Percentiles rank a stretch among this genome's conserved stretches.
Conservation (phyloP, 2,797 vertebrate genomes). For the Sorex maritimensis region DNA sequence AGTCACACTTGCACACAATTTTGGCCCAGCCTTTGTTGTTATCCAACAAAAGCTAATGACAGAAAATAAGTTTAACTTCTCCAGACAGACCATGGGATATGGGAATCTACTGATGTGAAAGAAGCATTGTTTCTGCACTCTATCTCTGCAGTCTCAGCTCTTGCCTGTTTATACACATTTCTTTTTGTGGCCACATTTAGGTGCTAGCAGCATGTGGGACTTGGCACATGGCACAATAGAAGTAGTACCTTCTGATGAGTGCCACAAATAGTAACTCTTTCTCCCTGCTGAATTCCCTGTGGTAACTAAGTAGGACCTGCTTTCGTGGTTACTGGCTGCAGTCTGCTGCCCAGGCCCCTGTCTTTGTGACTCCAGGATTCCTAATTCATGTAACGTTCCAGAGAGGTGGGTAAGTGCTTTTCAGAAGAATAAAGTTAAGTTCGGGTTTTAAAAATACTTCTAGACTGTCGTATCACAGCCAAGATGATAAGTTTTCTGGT, state of each 20-base stretch:
- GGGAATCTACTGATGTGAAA: neutral
- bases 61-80: conserved; percentile 64
- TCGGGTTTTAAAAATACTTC: conserved; percentile 69
- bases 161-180: neutral
- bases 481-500: conserved; percentile 38
- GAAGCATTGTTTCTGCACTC: neutral
- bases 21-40: conserved; percentile 15
- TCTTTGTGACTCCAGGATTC: conserved; percentile 24
- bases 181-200: conserved; percentile 59
- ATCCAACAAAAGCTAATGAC: conserved; percentile 52
- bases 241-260: conserved; percentile 63
- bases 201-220: conserved; percentile 62
- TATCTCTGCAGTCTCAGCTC: conserved; percentile 16
- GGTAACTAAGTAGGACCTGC: conserved; percentile 67
- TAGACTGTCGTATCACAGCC: conserved; percentile 57
- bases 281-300: conserved; percentile 55
- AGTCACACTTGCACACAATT: neutral
- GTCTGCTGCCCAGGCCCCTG: conserved; percentile 60
- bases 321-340: conserved; percentile 72
- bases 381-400: conserved; percentile 53
- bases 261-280: conserved; percentile 67
- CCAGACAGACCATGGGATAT: conserved; percentile 53
- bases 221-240: neutral
- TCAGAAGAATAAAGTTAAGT: conserved; percentile 65
- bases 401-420: conserved; percentile 68